Base-by-base conservation (phyloP, 1,140 invertebrate species). In the Bombus breviceps region DNA sequence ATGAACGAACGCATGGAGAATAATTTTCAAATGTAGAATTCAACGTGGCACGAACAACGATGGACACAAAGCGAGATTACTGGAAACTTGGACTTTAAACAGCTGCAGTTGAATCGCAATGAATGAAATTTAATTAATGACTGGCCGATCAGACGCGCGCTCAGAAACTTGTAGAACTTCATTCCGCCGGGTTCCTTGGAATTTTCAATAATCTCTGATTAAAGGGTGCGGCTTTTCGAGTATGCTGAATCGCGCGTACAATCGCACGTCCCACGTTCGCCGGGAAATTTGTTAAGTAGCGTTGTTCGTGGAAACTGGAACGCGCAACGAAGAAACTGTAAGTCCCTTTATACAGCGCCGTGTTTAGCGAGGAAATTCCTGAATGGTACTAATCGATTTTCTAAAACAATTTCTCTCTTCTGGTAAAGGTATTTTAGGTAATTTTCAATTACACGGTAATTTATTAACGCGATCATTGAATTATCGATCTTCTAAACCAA, bases 91-190 rank as follows among this genome's bases (percentile, higher is more conserved):
- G 28, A 53, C 43, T 53, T 76, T 76, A 75, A 83, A 32, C 28
- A 41, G 8, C 47, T 32, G 57, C 18, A 9, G 59, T n/a, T 32
- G 41, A 76, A 43, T 66, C n/a, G 41, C 32, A 41, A 76, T 76
- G 76, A 66, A 43, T 22, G 22, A 39, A 68, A 76, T 75, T 82
- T 75, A 74, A 82, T 76, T 68, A 83, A 83, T 83, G 41, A 37
- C 43, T 25, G n/a, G 18, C 2, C 57, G 59, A 39, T 25, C 28
- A 28, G 25, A 76, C 34, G 34, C 22, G 22, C n/a, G 39, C 3
- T 15, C 13, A 66, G 79, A 71, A 71, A n/a, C 78, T 81, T 39
- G 78, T 25, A 53, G 41, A 68, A 39, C 74, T 76, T 66, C 81
- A 39, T 66, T 53, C 28, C 41, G 15, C 1, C 15, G 57, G n/a